Conservation (phyloP, 2,888 invertebrate species). For the Bembecia ichneumoniformis region DNA sequence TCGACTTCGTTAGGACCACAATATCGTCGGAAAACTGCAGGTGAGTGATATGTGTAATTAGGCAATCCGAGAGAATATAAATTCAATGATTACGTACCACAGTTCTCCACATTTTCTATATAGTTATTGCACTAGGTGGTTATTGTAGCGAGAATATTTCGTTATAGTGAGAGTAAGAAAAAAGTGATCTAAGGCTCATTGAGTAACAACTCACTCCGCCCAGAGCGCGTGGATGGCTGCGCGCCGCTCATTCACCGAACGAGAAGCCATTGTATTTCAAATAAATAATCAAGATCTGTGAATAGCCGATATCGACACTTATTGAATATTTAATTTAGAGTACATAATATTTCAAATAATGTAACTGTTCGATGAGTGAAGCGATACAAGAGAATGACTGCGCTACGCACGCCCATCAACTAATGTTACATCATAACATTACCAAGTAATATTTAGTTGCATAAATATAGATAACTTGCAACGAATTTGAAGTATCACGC, state of each 20-base stretch:
- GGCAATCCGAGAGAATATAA: no score
- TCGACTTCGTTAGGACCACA: no score
- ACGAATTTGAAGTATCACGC: neutral
- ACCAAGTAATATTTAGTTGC: constrained; percentile 13
- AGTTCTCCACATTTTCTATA: neutral
- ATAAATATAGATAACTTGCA: constrained; percentile 7
- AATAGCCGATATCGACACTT: neutral
- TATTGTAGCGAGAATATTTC: neutral
- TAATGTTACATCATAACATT: constrained; percentile 14
- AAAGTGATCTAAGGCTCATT: neutral
- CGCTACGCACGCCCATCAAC: constrained; percentile 6
- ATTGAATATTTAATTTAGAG: neutral
- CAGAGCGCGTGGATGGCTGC: neutral
- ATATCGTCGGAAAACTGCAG: no score
- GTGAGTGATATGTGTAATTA: no score
- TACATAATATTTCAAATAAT: constrained; percentile 8
- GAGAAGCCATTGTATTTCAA: neutral
- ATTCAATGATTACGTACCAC: no score
- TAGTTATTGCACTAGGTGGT: neutral
- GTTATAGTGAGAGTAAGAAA: neutral
- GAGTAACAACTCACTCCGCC: neutral
- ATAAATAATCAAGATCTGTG: neutral
- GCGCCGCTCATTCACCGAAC: neutral
- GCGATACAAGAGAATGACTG: constrained; percentile 14
- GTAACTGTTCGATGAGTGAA: constrained; percentile 2